These are phyloP conservation scores for Rhynchonycteris naso DNA, from an alignment of 2,797 vertebrate species.

Conservation along the genomic window DNA sequence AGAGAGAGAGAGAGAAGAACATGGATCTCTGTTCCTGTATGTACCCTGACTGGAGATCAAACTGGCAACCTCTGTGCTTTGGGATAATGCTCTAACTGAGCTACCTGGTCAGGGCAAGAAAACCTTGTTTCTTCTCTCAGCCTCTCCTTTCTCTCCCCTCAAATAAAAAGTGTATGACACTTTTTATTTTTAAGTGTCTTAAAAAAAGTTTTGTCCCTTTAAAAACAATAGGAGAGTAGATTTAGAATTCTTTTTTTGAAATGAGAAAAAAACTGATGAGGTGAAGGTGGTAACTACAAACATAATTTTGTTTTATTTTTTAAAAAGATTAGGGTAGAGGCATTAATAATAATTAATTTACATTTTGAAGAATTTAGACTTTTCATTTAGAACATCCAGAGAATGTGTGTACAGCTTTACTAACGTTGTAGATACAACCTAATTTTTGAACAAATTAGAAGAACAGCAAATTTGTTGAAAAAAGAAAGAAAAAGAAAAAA, in stretches of 20 bases:
- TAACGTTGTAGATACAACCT: neutral
- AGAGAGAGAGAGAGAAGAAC: no score
- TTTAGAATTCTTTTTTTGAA: conserved; percentile 14
- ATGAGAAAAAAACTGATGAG: neutral
- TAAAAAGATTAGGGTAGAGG: neutral
- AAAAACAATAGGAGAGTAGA: neutral
- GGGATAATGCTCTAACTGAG: no score
- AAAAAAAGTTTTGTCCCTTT: neutral
- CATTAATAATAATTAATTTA: neutral
- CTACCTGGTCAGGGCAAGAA: no score
- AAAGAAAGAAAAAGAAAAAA: neutral
- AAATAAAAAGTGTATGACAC: neutral
- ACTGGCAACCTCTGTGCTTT: no score
- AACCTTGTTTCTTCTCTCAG: neutral
- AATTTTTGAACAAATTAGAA: conserved; percentile 1
- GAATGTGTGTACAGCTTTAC: neutral
- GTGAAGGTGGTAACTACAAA: neutral
- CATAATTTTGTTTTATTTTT: conserved; percentile 13
- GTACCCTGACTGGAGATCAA: no score
- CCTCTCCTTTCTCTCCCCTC: neutral
- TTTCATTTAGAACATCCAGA: neutral
- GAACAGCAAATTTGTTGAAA: neutral
- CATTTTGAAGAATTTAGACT: conserved; percentile 16
- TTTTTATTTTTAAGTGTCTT: no score
- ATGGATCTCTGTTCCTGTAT: no score